Conservation (phyloP, 2,113 vertebrate species). For the Pelvicachromis taeniatus region DNA sequence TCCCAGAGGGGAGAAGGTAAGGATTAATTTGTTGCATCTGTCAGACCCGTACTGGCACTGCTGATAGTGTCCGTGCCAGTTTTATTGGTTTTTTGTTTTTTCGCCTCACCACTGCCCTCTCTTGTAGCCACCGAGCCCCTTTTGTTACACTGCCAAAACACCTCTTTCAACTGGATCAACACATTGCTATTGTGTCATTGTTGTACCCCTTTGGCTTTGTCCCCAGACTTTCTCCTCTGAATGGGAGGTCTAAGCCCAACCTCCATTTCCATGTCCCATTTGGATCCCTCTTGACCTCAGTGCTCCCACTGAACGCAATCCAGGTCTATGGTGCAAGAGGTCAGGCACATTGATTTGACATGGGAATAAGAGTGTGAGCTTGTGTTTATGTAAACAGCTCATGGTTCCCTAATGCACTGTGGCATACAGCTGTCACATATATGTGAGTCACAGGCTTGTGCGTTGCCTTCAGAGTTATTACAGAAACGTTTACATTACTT, state of each 20-base stretch:
- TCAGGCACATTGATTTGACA: conserved; percentile 55
- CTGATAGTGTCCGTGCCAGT: conserved; percentile 55
- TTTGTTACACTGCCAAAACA: conserved; percentile 46
- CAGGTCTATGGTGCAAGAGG: conserved; percentile 32
- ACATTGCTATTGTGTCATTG: conserved; percentile 48
- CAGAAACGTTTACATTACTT: neutral
- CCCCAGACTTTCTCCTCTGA: neutral
- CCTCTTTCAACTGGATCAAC: conserved; percentile 50
- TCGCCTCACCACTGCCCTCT: conserved; percentile 31
- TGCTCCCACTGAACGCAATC: conserved; percentile 30
- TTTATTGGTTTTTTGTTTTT: conserved; percentile 20
- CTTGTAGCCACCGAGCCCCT: conserved; percentile 35
- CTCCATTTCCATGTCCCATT: conserved; percentile 1
- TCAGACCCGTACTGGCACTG: conserved; percentile 49
- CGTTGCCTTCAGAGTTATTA: conserved; percentile 17
- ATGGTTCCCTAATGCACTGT: conserved; percentile 28
- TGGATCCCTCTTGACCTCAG: conserved; percentile 49
- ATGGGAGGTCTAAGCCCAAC: neutral
- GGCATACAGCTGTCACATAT: conserved; percentile 14
- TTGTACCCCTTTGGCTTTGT: conserved; percentile 33
- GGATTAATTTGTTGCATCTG: conserved; percentile 68
- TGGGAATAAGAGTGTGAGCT: conserved; percentile 24
- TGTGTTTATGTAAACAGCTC: conserved; percentile 45
- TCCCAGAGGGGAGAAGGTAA: conserved; percentile 45
- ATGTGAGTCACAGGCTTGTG: conserved; percentile 22